These are phyloP conservation scores for Drosophila kurseongensis DNA, from an alignment of 1,140 invertebrate genomes.

Conservation along the genomic window DNA sequence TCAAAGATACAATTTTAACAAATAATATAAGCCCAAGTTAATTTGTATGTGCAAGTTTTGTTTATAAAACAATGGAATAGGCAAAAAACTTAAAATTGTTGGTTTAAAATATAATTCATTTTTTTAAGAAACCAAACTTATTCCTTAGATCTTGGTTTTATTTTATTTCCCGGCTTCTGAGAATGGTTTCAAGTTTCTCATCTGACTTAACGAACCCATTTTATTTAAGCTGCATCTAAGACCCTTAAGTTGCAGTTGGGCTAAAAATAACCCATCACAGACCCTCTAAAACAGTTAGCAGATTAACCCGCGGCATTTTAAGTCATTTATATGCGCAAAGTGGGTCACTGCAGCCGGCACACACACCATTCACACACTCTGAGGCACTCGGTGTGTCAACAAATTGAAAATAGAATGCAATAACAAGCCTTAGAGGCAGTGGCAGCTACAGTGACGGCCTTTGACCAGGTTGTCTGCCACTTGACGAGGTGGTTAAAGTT, in stretches of 20 bases:
- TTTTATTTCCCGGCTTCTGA: neutral
- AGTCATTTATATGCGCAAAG: constrained; percentile 52
- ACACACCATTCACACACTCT: constrained; percentile 28
- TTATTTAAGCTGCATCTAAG: constrained; percentile 1
- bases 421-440: constrained; percentile 38
- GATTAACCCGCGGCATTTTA: constrained; percentile 51
- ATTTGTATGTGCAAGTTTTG: too few relatives aligned
- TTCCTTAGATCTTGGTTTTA: neutral
- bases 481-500: constrained; percentile 54
- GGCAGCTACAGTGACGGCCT: constrained; percentile 23
- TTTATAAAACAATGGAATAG: too few relatives aligned
- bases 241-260: neutral
- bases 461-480: constrained; percentile 25
- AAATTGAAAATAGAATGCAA: constrained; percentile 69
- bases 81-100: too few relatives aligned
- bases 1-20: too few relatives aligned
- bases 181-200: neutral
- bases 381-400: constrained; percentile 47
- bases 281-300: constrained; percentile 48
- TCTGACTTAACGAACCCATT: neutral
- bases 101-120: too few relatives aligned
- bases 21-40: too few relatives aligned
- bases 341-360: constrained; percentile 60
- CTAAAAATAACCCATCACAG: constrained; percentile 37
- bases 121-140: too few relatives aligned